phyloP scores from a whole-genome alignment of 2,797 vertebrate species.

The Poecilia velifera region DNA sequence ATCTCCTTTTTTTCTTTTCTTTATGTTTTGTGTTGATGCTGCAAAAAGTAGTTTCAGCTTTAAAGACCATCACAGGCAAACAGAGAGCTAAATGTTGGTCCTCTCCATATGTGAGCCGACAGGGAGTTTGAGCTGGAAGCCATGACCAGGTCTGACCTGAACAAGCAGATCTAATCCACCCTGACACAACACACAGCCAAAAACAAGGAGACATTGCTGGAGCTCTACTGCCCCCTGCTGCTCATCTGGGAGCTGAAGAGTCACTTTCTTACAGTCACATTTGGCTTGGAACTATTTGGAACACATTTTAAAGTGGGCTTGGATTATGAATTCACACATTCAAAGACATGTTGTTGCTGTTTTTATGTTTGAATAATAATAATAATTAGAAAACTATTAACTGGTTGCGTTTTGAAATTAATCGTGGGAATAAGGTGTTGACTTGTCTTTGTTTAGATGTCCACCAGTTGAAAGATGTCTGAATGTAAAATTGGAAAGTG shows the following conservation, averaged over 20 bases:
- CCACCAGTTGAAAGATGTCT: not conserved
- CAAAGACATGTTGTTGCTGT: not conserved
- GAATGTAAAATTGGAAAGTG: not conserved
- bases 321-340: not conserved
- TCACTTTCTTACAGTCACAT: not conserved
- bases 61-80: not conserved
- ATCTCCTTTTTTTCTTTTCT: not conserved
- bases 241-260: not conserved
- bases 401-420: not conserved
- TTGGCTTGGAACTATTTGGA: not conserved
- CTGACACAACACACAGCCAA: not conserved
- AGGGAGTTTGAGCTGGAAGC: constrained; percentile 2
- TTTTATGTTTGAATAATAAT: too few relatives aligned
- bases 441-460: not conserved
- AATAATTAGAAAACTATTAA: not conserved
- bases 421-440: not conserved
- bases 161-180: constrained; percentile 31
- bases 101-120: not conserved
- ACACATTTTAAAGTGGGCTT: not conserved
- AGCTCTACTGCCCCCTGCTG: constrained; percentile 53
- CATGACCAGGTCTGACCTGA: constrained; percentile 19
- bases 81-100: not conserved
- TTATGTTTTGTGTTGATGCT: not conserved
- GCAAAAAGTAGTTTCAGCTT: not conserved
- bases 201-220: not conserved